Conservation (phyloP, 92 coral and sea anemone species). For the Hydrozoanthus gracilis region DNA sequence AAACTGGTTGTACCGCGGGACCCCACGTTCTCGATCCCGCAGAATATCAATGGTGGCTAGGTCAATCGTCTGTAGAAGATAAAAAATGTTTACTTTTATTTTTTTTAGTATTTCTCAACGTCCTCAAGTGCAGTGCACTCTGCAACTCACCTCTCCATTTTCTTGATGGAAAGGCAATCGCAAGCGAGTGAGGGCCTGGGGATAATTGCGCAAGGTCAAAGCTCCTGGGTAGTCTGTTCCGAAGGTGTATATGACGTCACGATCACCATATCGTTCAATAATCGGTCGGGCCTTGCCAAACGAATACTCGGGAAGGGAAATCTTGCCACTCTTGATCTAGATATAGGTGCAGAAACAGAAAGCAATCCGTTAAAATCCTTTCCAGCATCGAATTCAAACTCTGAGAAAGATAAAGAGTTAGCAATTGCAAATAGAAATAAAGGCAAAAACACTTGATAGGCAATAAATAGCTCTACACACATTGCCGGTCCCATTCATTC, state of each 20-base stretch:
- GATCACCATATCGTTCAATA: slow-evolving; percentile 47
- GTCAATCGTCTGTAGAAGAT: slow-evolving; percentile 62
- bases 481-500: too few relatives aligned
- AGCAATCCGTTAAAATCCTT: too few relatives aligned
- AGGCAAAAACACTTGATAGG: too few relatives aligned
- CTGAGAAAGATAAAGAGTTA: too few relatives aligned
- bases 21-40: slow-evolving; percentile 86
- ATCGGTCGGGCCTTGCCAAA: slow-evolving; percentile 68
- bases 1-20: slow-evolving; percentile 83
- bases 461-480: too few relatives aligned
- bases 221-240: slow-evolving; percentile 89
- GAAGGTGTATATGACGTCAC: slow-evolving; percentile 75
- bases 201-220: slow-evolving; percentile 79
- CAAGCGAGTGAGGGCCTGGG: slow-evolving; percentile 66
- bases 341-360: neutral
- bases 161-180: slow-evolving; percentile 73
- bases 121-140: neutral
- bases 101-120: neutral
- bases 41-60: slow-evolving; percentile 82
- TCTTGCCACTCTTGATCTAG: slow-evolving; percentile 14
- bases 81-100: neutral
- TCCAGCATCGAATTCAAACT: too few relatives aligned
- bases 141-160: slow-evolving; percentile 69
- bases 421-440: too few relatives aligned
- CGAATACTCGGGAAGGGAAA: slow-evolving; percentile 65